Percentiles rank a stretch among this genome's conserved stretches.
These are phyloP conservation scores for Whitmania pigra DNA, from an alignment of 1,140 invertebrate species.

Conservation along the genomic window DNA sequence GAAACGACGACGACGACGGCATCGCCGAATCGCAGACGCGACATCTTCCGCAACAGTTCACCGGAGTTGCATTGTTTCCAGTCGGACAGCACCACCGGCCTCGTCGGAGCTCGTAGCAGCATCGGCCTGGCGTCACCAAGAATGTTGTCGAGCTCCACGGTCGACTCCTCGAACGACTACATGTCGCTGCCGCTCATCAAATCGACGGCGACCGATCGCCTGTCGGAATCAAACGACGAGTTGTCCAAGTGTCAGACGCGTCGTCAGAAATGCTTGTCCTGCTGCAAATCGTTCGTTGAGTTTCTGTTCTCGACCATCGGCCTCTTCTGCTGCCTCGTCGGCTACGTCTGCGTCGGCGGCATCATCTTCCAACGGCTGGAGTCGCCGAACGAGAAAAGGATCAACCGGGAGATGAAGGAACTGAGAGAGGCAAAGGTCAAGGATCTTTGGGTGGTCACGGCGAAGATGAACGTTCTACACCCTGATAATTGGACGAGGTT, in stretches of 20 bases:
- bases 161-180: too few relatives aligned
- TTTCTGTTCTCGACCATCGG: slow-evolving; percentile 87
- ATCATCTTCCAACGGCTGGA: slow-evolving; percentile 78
- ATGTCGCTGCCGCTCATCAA: too few relatives aligned
- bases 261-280: slow-evolving; percentile 15
- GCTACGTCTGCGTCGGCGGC: slow-evolving; percentile 76
- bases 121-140: too few relatives aligned
- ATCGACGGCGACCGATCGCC: too few relatives aligned
- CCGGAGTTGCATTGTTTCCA: too few relatives aligned
- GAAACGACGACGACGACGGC: too few relatives aligned
- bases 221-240: not conserved
- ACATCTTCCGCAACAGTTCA: too few relatives aligned
- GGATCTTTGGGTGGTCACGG: slow-evolving; percentile 22
- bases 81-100: too few relatives aligned
- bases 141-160: too few relatives aligned
- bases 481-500: slow-evolving; percentile 18
- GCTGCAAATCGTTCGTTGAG: slow-evolving; percentile 63
- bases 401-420: slow-evolving; percentile 15
- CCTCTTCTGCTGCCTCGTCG: slow-evolving; percentile 72
- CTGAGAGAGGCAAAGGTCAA: slow-evolving; percentile 17
- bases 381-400: slow-evolving; percentile 48
- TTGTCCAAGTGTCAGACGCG: not conserved
- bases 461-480: slow-evolving; percentile 22
- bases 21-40: too few relatives aligned
- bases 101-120: too few relatives aligned